Base-by-base conservation (phyloP, 2,888 invertebrate genomes). In the Acheta domesticus region DNA sequence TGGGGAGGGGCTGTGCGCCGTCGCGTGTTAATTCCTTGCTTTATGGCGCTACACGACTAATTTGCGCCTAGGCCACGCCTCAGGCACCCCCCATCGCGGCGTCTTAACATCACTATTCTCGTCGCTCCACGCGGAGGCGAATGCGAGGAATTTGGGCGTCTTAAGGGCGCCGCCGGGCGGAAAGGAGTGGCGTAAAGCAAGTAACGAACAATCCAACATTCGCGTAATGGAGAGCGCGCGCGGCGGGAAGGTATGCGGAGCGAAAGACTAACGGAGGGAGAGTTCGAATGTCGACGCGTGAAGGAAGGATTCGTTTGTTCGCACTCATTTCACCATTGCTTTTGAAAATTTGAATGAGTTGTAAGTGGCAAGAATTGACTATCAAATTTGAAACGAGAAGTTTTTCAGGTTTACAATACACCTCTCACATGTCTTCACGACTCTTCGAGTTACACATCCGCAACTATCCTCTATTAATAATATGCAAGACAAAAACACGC, bases 21-120 rank as follows among this genome's bases (percentile, higher is more conserved):
- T 62, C 62, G 62, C 62, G 62, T 62, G 62, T 62, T 62, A 62
- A 62, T 62, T 62, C 62, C 62, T 62, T 62, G 62, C 62, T 62
- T 62, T 62, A 62, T 62, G n/a, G 62, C 62, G 62, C 62, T 62
- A 62, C 62, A 62, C 62, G 62, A 62, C 62, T 62, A 62, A 62
- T 62, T 62, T 62, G 62, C 62, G 62, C 62, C 16, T 62, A 62
- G 62, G 62, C 62, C 11, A n/a, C 16, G 14, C 16, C 62, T 62
- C 16, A 62, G n/a, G 62, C 16, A n/a, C 14, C 62, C n/a, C 62
- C 62, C 62, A 62, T 62, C 62, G 62, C 62, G n/a, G 14, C 62
- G 62, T 16, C 62, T 62, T 62, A 62, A 62, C 62, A 62, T 62
- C 62, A 62, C 62, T 62, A 62, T 62, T 62, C 62, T 62, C 62